These are phyloP conservation scores for Andrena marginata DNA, from an alignment of 2,888 invertebrate species.

Conservation along the genomic window DNA sequence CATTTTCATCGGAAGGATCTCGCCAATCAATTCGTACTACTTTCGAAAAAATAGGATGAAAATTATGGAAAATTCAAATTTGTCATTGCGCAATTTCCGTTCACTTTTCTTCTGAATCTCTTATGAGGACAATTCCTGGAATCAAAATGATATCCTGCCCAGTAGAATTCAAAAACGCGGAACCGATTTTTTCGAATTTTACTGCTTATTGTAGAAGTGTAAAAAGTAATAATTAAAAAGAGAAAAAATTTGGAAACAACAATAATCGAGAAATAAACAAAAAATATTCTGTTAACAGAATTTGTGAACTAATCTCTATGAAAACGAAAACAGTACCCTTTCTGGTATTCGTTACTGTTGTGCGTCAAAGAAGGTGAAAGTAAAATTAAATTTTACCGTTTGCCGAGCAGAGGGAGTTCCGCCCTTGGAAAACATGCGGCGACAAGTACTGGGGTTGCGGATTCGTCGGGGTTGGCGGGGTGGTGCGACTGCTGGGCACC, in stretches of 20 bases:
- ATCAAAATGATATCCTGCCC: too few relatives aligned
- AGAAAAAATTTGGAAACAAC: not conserved
- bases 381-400: conserved; percentile 82
- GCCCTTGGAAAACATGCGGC: conserved; percentile 85
- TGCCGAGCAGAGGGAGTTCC: conserved; percentile 85
- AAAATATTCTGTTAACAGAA: not conserved
- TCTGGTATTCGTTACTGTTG: not conserved
- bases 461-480: conserved; percentile 78
- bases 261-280: not conserved
- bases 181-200: too few relatives aligned
- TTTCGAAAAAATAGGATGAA: too few relatives aligned
- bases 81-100: too few relatives aligned
- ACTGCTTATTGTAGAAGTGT: not conserved
- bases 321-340: not conserved
- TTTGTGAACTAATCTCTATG: not conserved
- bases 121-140: too few relatives aligned
- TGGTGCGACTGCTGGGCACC: conserved; percentile 73
- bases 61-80: too few relatives aligned
- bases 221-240: not conserved
- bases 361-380: not conserved
- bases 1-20: too few relatives aligned
- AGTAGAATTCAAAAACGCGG: too few relatives aligned
- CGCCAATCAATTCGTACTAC: too few relatives aligned
- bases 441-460: conserved; percentile 83
- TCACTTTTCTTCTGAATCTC: too few relatives aligned